Conservation (phyloP, 2,113 vertebrate genomes). For the Spermophilus dauricus region DNA sequence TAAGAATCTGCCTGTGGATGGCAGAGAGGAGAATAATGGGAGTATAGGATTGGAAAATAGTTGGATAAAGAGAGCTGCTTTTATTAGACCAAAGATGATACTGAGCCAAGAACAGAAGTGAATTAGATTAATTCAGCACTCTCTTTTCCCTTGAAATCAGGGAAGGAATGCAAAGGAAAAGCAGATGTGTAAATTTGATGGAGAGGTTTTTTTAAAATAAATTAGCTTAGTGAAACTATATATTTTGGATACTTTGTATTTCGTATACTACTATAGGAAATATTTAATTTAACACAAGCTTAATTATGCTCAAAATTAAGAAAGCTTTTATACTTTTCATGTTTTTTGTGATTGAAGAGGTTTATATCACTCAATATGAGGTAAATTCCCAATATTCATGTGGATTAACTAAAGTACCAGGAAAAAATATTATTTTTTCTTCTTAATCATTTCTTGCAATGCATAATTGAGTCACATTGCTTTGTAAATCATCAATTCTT, state of each 20-base stretch:
- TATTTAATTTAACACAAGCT: background rate
- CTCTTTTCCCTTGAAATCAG: background rate
- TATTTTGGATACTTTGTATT: background rate
- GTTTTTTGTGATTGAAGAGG: slow-evolving; percentile 18
- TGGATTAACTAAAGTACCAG: background rate
- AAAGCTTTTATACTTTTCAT: background rate
- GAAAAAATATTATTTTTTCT: background rate
- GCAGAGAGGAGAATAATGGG: background rate
- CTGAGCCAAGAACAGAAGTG: background rate
- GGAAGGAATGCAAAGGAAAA: background rate
- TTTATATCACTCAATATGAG: background rate
- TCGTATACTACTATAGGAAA: background rate
- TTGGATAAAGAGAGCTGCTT: background rate
- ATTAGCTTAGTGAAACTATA: background rate
- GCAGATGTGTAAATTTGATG: background rate
- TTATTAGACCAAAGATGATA: background rate
- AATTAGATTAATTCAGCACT: background rate
- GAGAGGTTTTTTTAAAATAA: background rate
- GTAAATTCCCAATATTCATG: background rate
- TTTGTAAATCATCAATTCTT: slow-evolving; percentile 8
- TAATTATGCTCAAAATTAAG: background rate
- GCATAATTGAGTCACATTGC: background rate
- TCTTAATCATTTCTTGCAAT: background rate
- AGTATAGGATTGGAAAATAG: background rate
- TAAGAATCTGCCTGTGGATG: background rate